Conservation (phyloP, 2,797 vertebrate species). For the Chrysocyon brachyurus region DNA sequence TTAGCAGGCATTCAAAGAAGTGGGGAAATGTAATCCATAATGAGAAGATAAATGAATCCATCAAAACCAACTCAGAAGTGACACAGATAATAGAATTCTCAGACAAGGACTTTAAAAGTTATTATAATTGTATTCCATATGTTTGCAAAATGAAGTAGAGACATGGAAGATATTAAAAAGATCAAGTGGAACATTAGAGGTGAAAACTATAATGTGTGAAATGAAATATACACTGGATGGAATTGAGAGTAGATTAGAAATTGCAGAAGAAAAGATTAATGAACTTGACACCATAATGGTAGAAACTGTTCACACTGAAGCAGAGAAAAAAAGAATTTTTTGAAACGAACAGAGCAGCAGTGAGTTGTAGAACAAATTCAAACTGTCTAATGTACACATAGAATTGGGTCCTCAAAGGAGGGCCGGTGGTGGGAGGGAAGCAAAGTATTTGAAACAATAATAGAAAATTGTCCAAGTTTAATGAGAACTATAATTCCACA, state of each 20-base stretch:
- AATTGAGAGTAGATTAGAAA: slow-evolving; percentile 60
- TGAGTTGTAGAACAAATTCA: not conserved
- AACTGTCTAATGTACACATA: not conserved
- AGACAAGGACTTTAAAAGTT: not conserved
- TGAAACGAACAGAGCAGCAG: not conserved
- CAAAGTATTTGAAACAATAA: slow-evolving; percentile 3
- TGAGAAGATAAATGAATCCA: slow-evolving; percentile 12
- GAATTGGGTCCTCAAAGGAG: not conserved
- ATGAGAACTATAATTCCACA: not conserved
- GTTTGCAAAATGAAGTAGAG: slow-evolving; percentile 26
- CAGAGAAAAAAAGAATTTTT: not conserved
- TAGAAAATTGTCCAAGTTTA: not conserved
- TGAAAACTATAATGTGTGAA: not conserved
- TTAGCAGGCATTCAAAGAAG: slow-evolving; percentile 7
- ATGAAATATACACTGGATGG: not conserved
- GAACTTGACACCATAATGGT: not conserved
- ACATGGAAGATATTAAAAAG: slow-evolving; percentile 19
- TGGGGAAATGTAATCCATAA: not conserved
- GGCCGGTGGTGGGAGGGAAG: no score
- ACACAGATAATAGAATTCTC: not conserved
- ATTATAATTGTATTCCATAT: not conserved
- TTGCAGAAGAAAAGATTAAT: slow-evolving; percentile 14
- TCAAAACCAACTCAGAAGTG: slow-evolving; percentile 44
- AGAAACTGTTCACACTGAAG: slow-evolving; percentile 16
- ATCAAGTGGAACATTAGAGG: not conserved